Evolutionary conservation across 2,888 invertebrate species (phyloP).

Genomic region (Cataglyphis rosenhaueri): DNA sequence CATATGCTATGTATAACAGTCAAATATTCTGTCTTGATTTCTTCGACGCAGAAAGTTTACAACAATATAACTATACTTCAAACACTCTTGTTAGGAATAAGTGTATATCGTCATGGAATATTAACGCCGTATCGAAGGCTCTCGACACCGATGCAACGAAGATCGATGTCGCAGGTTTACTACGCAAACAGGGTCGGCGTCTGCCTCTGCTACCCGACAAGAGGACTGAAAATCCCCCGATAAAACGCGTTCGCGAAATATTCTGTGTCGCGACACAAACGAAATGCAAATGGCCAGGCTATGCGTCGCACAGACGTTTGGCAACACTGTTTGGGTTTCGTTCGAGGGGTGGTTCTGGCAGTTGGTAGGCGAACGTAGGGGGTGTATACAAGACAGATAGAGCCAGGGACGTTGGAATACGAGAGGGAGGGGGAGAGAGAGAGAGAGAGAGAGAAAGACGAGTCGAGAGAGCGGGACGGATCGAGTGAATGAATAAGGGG

Average conservation of each 20-base stretch:
- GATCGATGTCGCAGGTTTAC: conserved; percentile 64
- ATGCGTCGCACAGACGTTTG: conserved; percentile 82
- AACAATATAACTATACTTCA: not conserved
- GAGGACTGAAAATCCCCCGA: conserved; percentile 65
- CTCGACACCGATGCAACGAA: conserved; percentile 49
- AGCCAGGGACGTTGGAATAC: conserved; percentile 48
- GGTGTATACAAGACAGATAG: conserved; percentile 76
- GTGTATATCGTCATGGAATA: conserved; percentile 50
- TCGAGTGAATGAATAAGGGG: conserved; percentile 14
- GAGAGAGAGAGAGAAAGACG: conserved; percentile 13
- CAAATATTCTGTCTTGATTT: not conserved
- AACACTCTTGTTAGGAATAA: conserved; percentile 28
- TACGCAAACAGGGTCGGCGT: conserved; percentile 65
- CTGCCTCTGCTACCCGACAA: conserved; percentile 45
- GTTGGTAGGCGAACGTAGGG: conserved; percentile 76
- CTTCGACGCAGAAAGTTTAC: conserved; percentile 20
- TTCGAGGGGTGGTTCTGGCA: conserved; percentile 78
- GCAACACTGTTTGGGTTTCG: conserved; percentile 84
- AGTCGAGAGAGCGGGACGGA: conserved; percentile 27
- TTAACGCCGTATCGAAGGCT: conserved; percentile 59
- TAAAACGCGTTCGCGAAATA: conserved; percentile 81
- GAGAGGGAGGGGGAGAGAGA: conserved; percentile 22
- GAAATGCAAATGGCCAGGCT: conserved; percentile 84
- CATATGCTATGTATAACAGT: not conserved
- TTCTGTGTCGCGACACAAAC: conserved; percentile 82